Percentiles rank a stretch among this genome's conserved stretches.
Evolutionary conservation across 1,140 invertebrate species (phyloP).

Genomic region (Coenobita brevimanus): DNA sequence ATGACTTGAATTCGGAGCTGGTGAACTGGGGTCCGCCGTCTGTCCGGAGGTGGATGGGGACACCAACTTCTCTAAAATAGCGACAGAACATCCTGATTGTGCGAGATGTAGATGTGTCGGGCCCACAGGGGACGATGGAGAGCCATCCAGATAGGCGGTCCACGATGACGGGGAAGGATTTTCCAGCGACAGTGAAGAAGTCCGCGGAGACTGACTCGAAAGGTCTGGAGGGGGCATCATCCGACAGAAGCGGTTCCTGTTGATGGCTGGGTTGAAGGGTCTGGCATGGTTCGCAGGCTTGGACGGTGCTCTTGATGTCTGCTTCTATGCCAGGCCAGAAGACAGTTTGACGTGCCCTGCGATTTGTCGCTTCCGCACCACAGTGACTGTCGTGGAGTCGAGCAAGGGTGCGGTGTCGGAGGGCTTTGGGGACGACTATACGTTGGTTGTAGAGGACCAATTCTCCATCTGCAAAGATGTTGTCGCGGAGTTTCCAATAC

Average conservation of each 20-base stretch:
- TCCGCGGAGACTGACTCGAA: conserved; percentile 24
- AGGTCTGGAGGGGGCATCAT: background rate
- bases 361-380: background rate
- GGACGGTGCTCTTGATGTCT: no score
- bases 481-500: background rate
- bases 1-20: conserved; percentile 38
- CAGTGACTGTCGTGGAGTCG: background rate
- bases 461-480: background rate
- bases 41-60: conserved; percentile 4
- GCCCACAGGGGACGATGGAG: background rate
- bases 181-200: conserved; percentile 16
- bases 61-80: conserved; percentile 6
- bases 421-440: background rate
- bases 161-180: background rate
- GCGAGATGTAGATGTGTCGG: background rate
- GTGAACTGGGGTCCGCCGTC: no score
- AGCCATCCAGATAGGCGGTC: conserved; percentile 33
- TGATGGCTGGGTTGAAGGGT: background rate
- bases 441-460: background rate
- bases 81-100: background rate
- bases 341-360: background rate
- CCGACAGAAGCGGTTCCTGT: no score
- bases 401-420: background rate
- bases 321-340: no score
- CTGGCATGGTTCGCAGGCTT: conserved; percentile 5